Percentiles rank a stretch among this genome's conserved stretches.
Evolutionary conservation across 2,888 invertebrate genomes (phyloP).

Genomic region (Cataglyphis cursor): DNA sequence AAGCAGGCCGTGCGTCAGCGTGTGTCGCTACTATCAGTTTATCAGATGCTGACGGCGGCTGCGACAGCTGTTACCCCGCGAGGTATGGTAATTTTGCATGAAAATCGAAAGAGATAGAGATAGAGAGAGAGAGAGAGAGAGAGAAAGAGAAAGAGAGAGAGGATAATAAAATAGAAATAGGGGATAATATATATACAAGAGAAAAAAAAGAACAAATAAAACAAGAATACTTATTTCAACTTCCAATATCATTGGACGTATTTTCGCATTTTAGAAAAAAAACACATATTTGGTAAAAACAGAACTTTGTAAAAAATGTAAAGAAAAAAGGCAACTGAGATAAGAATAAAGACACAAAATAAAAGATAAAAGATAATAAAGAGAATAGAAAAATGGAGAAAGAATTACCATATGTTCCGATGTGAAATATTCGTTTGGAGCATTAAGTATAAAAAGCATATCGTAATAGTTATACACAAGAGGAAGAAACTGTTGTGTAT

Average conservation of each 20-base stretch:
- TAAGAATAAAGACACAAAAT: background rate
- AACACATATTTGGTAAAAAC: background rate
- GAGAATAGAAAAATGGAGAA: background rate
- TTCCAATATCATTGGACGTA: background rate
- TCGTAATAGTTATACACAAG: conserved; percentile 18
- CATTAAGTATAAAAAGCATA: background rate
- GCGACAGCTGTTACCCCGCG: conserved; percentile 83
- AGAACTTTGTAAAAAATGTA: background rate
- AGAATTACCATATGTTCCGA: background rate
- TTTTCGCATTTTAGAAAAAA: conserved; percentile 6
- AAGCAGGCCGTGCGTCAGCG: conserved; percentile 39
- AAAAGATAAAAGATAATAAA: conserved; percentile 1
- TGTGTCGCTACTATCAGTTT: conserved; percentile 85
- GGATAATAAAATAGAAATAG: conserved; percentile 17
- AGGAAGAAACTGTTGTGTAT: background rate
- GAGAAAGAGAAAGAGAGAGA: conserved; percentile 41
- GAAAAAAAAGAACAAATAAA: conserved; percentile 1
- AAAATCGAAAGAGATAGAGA: conserved; percentile 60
- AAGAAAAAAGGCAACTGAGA: background rate
- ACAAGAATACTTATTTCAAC: conserved; percentile 24
- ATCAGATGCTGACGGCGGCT: conserved; percentile 75
- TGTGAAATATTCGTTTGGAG: background rate
- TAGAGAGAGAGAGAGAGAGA: conserved; percentile 42
- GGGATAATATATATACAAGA: conserved; percentile 27
- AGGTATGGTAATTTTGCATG: conserved; percentile 84